Conservation (phyloP, 2,113 vertebrate species). For the Desmodus rotundus region DNA sequence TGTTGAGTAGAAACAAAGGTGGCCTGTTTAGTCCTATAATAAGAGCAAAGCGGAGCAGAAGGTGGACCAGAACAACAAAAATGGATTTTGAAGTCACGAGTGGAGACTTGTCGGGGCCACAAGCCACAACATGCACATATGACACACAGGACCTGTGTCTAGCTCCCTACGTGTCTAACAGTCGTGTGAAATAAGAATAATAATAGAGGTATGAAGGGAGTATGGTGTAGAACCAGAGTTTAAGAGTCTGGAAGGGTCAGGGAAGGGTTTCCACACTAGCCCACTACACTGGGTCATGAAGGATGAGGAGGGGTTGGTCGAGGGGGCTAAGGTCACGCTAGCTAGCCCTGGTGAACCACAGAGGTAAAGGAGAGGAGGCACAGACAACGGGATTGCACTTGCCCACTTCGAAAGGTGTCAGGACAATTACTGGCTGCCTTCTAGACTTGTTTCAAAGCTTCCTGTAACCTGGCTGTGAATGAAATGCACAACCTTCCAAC, state of each 20-base stretch:
- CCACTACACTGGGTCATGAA: neutral
- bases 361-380: neutral
- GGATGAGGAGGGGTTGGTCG: neutral
- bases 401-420: constrained; percentile 47
- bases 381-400: constrained; percentile 10
- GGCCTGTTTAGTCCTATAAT: neutral
- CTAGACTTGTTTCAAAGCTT: constrained; percentile 54
- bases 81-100: neutral
- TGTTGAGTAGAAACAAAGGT: constrained; percentile 41
- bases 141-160: neutral
- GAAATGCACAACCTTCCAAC: constrained; percentile 57
- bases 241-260: neutral
- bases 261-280: neutral
- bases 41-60: neutral
- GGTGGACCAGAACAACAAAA: constrained; percentile 16
- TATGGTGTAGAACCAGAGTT: neutral
- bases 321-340: neutral
- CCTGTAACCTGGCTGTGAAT: constrained; percentile 42
- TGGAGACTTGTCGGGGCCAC: neutral
- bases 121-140: neutral
- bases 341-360: neutral
- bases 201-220: neutral
- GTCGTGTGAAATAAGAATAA: neutral
- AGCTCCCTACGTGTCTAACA: neutral
- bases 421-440: constrained; percentile 40